Conservation (phyloP, 2,113 vertebrate species). For the Seriola dumerili region DNA sequence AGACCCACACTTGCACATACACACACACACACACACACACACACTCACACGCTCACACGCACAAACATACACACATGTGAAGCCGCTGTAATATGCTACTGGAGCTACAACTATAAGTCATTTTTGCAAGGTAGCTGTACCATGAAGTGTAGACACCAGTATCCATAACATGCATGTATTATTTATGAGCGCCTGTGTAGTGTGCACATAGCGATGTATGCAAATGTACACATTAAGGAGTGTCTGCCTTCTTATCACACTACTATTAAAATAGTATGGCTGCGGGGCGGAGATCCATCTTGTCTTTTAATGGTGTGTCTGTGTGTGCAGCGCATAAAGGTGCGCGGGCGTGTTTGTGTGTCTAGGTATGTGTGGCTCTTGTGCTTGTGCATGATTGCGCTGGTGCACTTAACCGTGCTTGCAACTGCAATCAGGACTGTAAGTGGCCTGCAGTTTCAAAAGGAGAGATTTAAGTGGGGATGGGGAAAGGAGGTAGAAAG, state of each 20-base stretch:
- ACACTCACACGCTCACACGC: background rate
- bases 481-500: conserved; percentile 18
- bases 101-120: conserved; percentile 62
- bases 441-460: conserved; percentile 63
- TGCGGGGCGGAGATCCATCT: conserved; percentile 59
- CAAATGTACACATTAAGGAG: conserved; percentile 70
- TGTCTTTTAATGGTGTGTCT: conserved; percentile 47
- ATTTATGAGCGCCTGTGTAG: conserved; percentile 62
- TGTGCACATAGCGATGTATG: conserved; percentile 47
- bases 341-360: background rate
- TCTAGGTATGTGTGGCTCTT: conserved; percentile 9
- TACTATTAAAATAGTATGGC: conserved; percentile 64
- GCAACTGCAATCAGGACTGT: conserved; percentile 59
- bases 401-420: conserved; percentile 56
- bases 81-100: conserved; percentile 25
- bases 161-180: conserved; percentile 69
- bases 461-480: conserved; percentile 46
- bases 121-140: conserved; percentile 44
- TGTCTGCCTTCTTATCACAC: conserved; percentile 60
- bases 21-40: background rate
- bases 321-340: background rate
- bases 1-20: background rate
- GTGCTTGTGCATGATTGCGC: conserved; percentile 40
- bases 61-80: background rate
- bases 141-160: conserved; percentile 54